Evolutionary conservation across 2,888 invertebrate genomes (phyloP), one percentile per base, ranked within the genome.

Genomic region (Spatulosminthurus flaviceps): DNA sequence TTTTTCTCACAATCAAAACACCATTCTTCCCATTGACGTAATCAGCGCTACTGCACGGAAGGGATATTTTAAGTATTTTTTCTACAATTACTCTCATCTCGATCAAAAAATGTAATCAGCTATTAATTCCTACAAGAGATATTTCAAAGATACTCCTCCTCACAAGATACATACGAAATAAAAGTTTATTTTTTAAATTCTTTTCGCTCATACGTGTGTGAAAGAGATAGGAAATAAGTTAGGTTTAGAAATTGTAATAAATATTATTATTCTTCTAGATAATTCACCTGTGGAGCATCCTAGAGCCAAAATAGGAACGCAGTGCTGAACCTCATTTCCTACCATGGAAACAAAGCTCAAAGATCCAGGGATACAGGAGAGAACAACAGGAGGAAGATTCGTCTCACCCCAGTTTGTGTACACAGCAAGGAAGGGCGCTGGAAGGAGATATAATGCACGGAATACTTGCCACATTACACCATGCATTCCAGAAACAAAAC

Each of bases 381-480:
- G 73, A 71, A 85, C 81, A 21, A 83, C 83, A 9, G 85, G 83
- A 29, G 85, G 85, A 21, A 85, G 69, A 79, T 84, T 83, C 41
- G 82, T 78, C 71, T 85, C 85, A 13, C 85, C 85, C 85, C 85
- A 85, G 28, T 81, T 81, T 67, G 83, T 83, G 61, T 85, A 85
- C 9, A 81, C 82, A 2, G 82, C 80, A 9, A 85, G 80, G 66
- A 82, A 79, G 13, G 84, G 84, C 16, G 79, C 81, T 26, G 85
- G 85, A 19, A 84, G 73, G 11, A 85, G 74, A 79, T 85, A 85
- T 22, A 84, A 72, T 34, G 81, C 82, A 74, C 83, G 81, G 71
- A 85, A 85, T 64, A 84, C 72, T 80, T 84, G 81, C 85, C 85
- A 85, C 83, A 85, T 82, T n/a, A 85, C 82, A 61, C 83, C 85